Evolutionary conservation across 2,113 vertebrate genomes (phyloP), one percentile per base, ranked within the genome.

Genomic region (Oryzias melastigma): DNA sequence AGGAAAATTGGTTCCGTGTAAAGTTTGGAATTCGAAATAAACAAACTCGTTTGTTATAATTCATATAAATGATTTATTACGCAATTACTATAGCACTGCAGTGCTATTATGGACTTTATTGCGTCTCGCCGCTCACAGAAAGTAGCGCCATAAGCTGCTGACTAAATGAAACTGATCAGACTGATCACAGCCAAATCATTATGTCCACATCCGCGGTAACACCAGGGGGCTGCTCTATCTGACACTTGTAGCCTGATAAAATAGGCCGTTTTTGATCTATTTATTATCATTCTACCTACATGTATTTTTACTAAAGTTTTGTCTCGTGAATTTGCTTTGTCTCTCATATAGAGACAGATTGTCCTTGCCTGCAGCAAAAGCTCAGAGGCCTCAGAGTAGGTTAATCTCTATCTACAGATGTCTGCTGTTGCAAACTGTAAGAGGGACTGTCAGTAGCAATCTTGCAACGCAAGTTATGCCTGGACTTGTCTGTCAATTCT

Each of bases 321-420:
- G 40, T 44, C 3, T 48, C 55, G 27, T 51, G 48, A 2, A 42
- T 53, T 47, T 27, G 25, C 44, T 22, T 24, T 14, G 24, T 15
- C 22, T 59, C 54, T 51, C 46, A 46, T 57, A 50, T 4, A 14
- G 27, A 20, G 48, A 63, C 14, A 10, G 54, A 46, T 19, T 29
- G 54, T 19, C 52, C 25, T 42, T 53, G 52, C 43, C 60, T 52
- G 54, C 47, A 55, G 51, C 54, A 49, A 63, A 65, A 45, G 45
- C 46, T 59, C 58, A 22, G 47, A 69, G 65, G 55, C 60, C 53
- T 52, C 66, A 20, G 4, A 5, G 40, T 61, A 52, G 57, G 52
- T 59, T 80, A 62, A 77, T 75, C 64, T 52, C 43, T 46, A 15
- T 52, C 4, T 20, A 59, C 68, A 66, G 68, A 73, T 77, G 74